phyloP scores from a whole-genome alignment of 2,113 vertebrate species.

The Lethenteron reissneri region DNA sequence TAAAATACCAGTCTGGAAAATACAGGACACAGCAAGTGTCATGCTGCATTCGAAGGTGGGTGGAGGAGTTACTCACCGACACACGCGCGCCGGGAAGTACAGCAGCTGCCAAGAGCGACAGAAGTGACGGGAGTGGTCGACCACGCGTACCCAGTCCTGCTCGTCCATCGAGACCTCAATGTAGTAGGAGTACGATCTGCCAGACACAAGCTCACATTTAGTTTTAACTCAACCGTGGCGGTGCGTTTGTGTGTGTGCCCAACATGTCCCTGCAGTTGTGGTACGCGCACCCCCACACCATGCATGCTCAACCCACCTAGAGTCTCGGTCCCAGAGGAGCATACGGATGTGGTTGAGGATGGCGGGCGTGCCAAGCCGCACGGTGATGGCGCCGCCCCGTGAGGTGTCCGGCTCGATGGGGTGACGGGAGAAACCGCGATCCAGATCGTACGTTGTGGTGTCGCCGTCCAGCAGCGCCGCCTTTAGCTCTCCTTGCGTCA shows the following conservation, averaged over 20 bases:
- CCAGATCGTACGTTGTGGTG: constrained; percentile 92
- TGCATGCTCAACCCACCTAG: background rate
- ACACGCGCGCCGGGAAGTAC: constrained; percentile 68
- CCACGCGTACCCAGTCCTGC: constrained; percentile 83
- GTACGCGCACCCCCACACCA: too few relatives aligned
- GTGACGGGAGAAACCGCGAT: constrained; percentile 92
- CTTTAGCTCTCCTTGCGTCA: constrained; percentile 87
- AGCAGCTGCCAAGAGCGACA: constrained; percentile 96
- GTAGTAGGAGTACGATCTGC: constrained; percentile 88
- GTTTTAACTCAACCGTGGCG: background rate
- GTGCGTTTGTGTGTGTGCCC: too few relatives aligned
- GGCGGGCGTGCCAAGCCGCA: constrained; percentile 70
- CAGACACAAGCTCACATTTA: constrained; percentile 12
- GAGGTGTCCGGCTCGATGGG: constrained; percentile 82
- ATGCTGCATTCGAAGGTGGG: too few relatives aligned
- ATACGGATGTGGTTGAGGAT: constrained; percentile 89
- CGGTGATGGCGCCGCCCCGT: constrained; percentile 44
- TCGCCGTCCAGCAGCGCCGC: constrained; percentile 83
- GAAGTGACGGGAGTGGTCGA: constrained; percentile 71
- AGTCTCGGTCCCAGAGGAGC: constrained; percentile 84
- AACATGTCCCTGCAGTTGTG: too few relatives aligned
- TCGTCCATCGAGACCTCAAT: constrained; percentile 98
- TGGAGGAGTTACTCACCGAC: constrained; percentile 33
- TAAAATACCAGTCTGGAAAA: too few relatives aligned
- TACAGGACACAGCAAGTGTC: too few relatives aligned